Conservation (phyloP, 2,797 vertebrate genomes). For the Sphenopsis melanotis region DNA sequence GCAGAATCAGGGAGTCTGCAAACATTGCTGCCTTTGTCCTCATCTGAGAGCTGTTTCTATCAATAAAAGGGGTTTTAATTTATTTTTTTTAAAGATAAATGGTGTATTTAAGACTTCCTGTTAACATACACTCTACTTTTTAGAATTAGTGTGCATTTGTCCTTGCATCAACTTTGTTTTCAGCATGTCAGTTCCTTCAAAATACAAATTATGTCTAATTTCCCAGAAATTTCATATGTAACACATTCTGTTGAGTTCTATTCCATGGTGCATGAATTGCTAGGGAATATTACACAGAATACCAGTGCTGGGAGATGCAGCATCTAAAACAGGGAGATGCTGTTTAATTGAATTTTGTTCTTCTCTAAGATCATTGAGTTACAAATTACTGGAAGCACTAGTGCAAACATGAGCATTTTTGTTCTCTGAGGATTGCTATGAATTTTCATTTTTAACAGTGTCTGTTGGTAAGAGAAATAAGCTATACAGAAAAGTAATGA, state of each 20-base stretch:
- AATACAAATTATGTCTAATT: background rate
- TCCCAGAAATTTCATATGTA: background rate
- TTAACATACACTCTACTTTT: background rate
- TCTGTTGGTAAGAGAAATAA: background rate
- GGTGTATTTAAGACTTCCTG: background rate
- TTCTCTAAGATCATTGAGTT: background rate
- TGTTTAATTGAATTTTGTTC: background rate
- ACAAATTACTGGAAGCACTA: background rate
- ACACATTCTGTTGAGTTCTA: background rate
- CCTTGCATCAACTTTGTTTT: background rate
- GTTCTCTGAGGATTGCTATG: background rate
- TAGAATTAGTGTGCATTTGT: background rate
- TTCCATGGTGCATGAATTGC: background rate
- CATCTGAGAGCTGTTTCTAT: background rate
- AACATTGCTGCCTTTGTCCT: background rate
- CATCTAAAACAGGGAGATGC: background rate
- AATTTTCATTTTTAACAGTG: background rate
- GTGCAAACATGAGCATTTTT: background rate
- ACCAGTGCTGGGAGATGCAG: background rate
- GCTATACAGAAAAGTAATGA: background rate
- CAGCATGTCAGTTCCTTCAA: background rate
- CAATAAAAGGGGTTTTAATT: background rate
- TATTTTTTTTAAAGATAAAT: background rate
- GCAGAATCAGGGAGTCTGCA: background rate
- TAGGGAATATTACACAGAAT: background rate